Evolutionary conservation across 2,888 invertebrate genomes (phyloP).

Genomic region (Thereva unica): DNA sequence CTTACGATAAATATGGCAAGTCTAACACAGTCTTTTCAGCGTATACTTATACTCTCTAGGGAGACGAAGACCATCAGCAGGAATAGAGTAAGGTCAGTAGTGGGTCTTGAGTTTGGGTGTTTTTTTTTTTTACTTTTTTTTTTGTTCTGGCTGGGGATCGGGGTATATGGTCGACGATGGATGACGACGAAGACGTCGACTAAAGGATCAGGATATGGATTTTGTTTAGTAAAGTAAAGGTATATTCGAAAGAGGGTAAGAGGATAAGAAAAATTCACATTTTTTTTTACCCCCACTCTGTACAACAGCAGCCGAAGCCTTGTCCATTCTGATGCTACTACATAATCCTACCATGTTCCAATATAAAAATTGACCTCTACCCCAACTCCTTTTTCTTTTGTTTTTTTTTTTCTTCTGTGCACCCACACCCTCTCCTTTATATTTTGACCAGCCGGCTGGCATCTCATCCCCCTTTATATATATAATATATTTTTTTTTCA

Average conservation of each 20-base stretch:
- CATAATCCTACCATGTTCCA: too few species aligned
- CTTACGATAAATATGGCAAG: constrained; percentile 20
- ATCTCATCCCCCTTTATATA: constrained; percentile 6
- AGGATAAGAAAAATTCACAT: too few species aligned
- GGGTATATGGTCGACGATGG: constrained; percentile 3
- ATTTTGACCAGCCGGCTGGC: neutral
- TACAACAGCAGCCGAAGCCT: too few species aligned
- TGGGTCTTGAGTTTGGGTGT: neutral
- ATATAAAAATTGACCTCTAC: too few species aligned
- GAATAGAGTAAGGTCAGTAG: neutral
- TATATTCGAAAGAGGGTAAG: too few species aligned
- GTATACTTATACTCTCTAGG: neutral
- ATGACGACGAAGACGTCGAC: neutral
- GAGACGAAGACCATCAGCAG: constrained; percentile 6
- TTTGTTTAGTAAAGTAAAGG: too few species aligned
- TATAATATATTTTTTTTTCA: neutral
- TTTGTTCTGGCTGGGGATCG: constrained; percentile 3
- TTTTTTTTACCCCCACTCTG: too few species aligned
- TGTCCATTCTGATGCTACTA: too few species aligned
- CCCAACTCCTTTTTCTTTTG: too few species aligned
- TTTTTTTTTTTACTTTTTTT: constrained; percentile 7
- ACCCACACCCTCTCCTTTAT: too few species aligned
- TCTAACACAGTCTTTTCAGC: neutral
- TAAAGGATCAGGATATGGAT: too few species aligned
- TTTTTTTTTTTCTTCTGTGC: too few species aligned